These are phyloP conservation scores for Sylvia atricapilla DNA, from an alignment of 2,113 vertebrate species.

Conservation along the genomic window DNA sequence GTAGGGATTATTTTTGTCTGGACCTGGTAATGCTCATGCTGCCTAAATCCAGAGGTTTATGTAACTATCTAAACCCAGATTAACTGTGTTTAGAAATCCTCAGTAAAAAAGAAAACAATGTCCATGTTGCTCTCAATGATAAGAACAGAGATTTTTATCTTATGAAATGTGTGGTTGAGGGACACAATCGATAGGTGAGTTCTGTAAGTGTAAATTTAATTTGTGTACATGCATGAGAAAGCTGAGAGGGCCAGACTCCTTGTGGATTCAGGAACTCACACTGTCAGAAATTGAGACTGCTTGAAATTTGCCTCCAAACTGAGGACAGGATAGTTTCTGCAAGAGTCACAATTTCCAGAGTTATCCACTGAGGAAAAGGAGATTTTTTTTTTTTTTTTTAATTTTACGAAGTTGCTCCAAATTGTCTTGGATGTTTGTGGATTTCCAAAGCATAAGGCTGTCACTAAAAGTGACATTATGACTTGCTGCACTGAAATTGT, in stretches of 20 bases:
- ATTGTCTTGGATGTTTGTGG: not conserved
- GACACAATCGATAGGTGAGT: not conserved
- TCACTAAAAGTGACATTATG: not conserved
- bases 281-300: not conserved
- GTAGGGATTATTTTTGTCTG: not conserved
- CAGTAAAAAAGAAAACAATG: not conserved
- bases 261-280: not conserved
- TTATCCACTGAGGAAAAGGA: too few species aligned
- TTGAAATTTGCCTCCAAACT: not conserved
- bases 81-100: conserved; percentile 29
- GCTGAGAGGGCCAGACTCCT: not conserved
- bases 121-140: not conserved
- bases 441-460: not conserved
- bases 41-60: conserved; percentile 20
- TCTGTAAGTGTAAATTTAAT: not conserved
- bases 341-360: not conserved
- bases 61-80: conserved; percentile 33
- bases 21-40: not conserved
- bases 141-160: not conserved
- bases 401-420: not conserved
- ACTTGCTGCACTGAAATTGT: not conserved
- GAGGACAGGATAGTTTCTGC: not conserved
- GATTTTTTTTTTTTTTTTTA: not conserved
- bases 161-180: not conserved
- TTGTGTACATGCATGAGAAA: not conserved